These are phyloP conservation scores for Alcis repandata DNA, from an alignment of 2,888 invertebrate genomes.

Conservation along the genomic window DNA sequence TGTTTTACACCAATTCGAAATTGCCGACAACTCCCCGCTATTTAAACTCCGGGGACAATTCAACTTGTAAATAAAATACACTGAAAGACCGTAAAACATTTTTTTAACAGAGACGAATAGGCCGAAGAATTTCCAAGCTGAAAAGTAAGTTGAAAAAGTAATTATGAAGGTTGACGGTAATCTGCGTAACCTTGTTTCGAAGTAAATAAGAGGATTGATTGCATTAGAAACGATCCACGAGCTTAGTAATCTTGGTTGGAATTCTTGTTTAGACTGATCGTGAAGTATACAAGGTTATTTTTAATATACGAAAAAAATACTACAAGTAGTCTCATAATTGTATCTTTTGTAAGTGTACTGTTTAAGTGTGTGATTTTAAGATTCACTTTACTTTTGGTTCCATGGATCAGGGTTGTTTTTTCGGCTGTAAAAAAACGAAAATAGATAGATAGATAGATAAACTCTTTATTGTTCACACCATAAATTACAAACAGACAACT, in stretches of 20 bases:
- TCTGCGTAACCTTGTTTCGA: conserved; percentile 55
- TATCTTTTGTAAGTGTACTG: too few relatives aligned
- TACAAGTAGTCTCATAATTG: not conserved
- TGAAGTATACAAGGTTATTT: not conserved
- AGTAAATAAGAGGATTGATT: conserved; percentile 46
- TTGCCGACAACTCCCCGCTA: conserved; percentile 18
- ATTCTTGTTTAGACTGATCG: not conserved
- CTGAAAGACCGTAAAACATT: conserved; percentile 60
- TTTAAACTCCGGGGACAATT: conserved; percentile 53
- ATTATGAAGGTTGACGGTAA: conserved; percentile 61
- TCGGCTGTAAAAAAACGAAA: too few relatives aligned
- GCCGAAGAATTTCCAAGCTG: conserved; percentile 57
- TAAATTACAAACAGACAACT: too few relatives aligned
- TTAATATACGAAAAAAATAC: not conserved
- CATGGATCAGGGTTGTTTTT: too few relatives aligned
- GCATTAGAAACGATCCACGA: conserved; percentile 29
- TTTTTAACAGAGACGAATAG: conserved; percentile 60
- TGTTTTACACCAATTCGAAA: not conserved
- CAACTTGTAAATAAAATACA: conserved; percentile 65
- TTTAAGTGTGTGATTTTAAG: too few relatives aligned
- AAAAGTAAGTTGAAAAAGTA: conserved; percentile 63
- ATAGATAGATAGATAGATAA: too few relatives aligned
- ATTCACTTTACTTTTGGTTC: too few relatives aligned
- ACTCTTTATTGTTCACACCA: too few relatives aligned
- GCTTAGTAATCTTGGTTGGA: conserved; percentile 9